Base-by-base conservation (phyloP, 2,113 vertebrate genomes). In the Alces alces region DNA sequence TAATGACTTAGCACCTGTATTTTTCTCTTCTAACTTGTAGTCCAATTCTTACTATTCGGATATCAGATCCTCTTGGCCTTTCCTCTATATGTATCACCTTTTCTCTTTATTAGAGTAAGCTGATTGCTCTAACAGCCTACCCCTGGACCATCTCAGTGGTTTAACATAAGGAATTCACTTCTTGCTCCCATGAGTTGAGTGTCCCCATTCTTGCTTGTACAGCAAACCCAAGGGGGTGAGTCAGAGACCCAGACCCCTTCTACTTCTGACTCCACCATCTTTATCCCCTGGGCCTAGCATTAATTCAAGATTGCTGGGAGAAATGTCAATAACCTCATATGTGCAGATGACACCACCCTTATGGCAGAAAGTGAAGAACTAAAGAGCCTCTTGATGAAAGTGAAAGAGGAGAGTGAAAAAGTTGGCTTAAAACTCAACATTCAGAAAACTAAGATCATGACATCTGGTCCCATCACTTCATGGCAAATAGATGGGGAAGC, bases 181-280 rank as follows among this genome's bases (percentile, higher is more conserved):
- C 47, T 50, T n/a, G 39, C 25, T 58, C n/a, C 36, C 50, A 2
- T 2, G 0, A 5, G 11, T 30, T 21, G 2, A 30, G 8, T 9
- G 50, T 43, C 28, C n/a, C 0, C 30, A 27, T 36, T 54, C 58
- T 30, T 7, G 10, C 60, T 16, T 57, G 30, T 10, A 4, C 33
- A 36, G 87, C 7, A 19, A 27, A 13, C 47, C 50, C 47, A 3
- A 19, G 52, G 6, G 17, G 17, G 21, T 23, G 45, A 84, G 17
- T 89, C 14, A 6, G 52, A 70, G 91, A 73, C 45, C 58, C 52
- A 89, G 70, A 39, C 39, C 36, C 36, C 7, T 50, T 60, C 21
- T 50, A 0, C 11, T 21, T 25, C 83, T 96, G 45, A 21, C 33
- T 16, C 36, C 23, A 13, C 36, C 6, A 0, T n/a, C 17, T 7